Evolutionary conservation across 2,113 vertebrate genomes (phyloP), one percentile per base, ranked within the genome.

Genomic region (Sialia sialis): DNA sequence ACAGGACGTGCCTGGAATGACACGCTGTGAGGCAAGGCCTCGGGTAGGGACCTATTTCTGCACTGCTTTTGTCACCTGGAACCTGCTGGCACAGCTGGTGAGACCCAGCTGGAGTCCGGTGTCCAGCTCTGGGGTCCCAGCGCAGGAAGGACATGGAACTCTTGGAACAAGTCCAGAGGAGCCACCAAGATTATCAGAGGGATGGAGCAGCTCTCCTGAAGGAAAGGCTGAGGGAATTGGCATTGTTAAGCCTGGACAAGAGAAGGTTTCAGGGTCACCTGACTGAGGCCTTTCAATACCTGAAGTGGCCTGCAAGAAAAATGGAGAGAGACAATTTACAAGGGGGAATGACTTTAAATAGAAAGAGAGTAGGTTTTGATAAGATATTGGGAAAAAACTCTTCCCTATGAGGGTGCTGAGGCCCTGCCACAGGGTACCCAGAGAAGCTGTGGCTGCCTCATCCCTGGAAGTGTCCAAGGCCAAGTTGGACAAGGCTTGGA

Each of bases 401-500:
- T n/a, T 4, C 32, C 23, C 22, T 21, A 4, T 52, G 60, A 39
- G 39, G 16, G 16, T 74, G 20, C 1, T 0, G 16, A 82, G 20
- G 38, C 16, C 38, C 38, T 74, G 69, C 52, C 29, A 60, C 17
- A 21, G 39, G 13, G 0, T 74, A 11, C 9, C 27, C 44, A 59
- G 29, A 34, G 69, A 0, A 30, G n/a, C 69, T 51, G 59, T 20
- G 58, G 51, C 66, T 74, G 38, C 18, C 16, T 16, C 52, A 59
- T 5, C 60, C 44, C 44, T 75, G 68, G 18, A 21, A 13, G 7
- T 46, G 68, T 21, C 3, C 69, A n/a, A 30, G 29, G 52, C 19
- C 38, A 59, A 9, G 44, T 1, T 60, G 68, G 51, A 19, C 0
- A 0, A 7, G 15, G 30, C 14, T 38, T 36, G 32, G 44, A 44